A percentile compares a stretch with the other conserved stretches of the same genome.
Conservation (phyloP, 1,140 invertebrate genomes). For the Drosophila micromelanica region DNA sequence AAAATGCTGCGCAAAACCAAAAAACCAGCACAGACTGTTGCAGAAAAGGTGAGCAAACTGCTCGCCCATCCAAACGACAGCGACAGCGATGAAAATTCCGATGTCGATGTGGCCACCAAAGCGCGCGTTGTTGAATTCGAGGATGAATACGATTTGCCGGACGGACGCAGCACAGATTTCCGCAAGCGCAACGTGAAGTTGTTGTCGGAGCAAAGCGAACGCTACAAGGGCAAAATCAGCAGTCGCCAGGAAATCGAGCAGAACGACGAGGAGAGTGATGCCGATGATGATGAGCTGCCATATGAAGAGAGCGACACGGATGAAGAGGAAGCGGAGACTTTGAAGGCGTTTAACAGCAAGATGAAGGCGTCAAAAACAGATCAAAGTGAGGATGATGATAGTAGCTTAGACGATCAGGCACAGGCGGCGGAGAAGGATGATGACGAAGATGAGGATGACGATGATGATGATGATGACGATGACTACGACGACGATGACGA, state of each 20-base stretch:
- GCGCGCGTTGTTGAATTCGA: constrained; percentile 83
- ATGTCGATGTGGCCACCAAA: constrained; percentile 60
- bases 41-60: constrained; percentile 70
- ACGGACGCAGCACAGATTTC: constrained; percentile 86
- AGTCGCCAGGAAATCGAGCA: constrained; percentile 85
- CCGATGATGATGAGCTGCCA: constrained; percentile 40
- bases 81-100: constrained; percentile 58
- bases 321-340: constrained; percentile 44
- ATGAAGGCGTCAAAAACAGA: constrained; percentile 13
- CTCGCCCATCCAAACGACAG: constrained; percentile 68
- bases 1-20: constrained; percentile 70
- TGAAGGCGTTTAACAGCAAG: constrained; percentile 47
- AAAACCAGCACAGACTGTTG: constrained; percentile 62
- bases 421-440: constrained; percentile 45
- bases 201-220: constrained; percentile 88
- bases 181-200: constrained; percentile 88
- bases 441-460: constrained; percentile 10
- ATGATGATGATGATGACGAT: constrained; percentile 33
- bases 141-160: constrained; percentile 86
- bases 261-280: constrained; percentile 51
- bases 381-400: neutral
- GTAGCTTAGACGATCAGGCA: constrained; percentile 6
- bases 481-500: constrained; percentile 56
- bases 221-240: constrained; percentile 89
- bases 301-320: constrained; percentile 78